A percentile compares a stretch with the other conserved stretches of the same genome.
phyloP scores from a whole-genome alignment of 2,113 vertebrate species.

The Sialia sialis region DNA sequence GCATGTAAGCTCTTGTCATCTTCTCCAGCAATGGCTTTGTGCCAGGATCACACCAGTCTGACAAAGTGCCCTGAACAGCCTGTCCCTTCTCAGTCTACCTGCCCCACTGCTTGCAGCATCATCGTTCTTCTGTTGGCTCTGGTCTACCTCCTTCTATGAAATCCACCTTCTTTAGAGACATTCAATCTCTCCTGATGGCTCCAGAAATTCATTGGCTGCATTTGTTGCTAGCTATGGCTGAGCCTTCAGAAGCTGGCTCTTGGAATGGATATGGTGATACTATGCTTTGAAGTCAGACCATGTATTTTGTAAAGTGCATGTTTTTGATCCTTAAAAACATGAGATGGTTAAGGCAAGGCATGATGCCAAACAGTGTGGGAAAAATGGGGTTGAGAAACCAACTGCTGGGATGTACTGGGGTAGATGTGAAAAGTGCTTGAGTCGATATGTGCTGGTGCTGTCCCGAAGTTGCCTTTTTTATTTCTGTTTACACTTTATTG shows the following conservation, averaged over 20 bases:
- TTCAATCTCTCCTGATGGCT: neutral
- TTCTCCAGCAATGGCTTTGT: neutral
- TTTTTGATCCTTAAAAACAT: neutral
- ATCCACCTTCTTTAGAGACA: fast-evolving
- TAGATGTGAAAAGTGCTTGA: neutral
- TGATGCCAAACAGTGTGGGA: neutral
- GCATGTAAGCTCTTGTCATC: neutral
- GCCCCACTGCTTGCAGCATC: neutral
- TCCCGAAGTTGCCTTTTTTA: neutral
- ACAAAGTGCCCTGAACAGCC: neutral
- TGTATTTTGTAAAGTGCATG: neutral
- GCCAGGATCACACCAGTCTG: neutral
- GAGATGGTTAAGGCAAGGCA: neutral
- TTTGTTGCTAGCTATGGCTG: neutral
- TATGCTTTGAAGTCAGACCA: neutral
- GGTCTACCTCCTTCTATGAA: neutral
- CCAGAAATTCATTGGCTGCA: neutral
- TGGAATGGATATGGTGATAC: neutral
- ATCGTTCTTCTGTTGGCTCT: neutral
- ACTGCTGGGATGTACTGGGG: neutral
- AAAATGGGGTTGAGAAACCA: neutral
- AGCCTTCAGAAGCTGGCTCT: neutral
- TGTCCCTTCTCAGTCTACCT: neutral
- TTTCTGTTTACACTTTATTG: neutral
- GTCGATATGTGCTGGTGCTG: neutral